Evolutionary conservation across 2,113 vertebrate genomes (phyloP).

Genomic region (Cavia aperea): DNA sequence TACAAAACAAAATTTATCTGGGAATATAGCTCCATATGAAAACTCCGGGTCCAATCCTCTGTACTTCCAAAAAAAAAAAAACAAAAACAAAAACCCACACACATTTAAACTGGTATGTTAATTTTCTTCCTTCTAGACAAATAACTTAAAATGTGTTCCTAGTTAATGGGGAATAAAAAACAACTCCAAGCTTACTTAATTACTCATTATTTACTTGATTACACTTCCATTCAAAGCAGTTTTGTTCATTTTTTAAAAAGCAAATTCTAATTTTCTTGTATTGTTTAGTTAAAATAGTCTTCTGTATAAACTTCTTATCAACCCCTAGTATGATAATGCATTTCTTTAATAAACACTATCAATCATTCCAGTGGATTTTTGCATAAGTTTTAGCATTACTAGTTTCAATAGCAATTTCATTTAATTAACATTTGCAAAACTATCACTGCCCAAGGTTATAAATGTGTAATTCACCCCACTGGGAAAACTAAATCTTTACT

Average conservation of each 20-base stretch:
- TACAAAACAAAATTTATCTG: background rate
- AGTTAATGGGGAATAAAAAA: background rate
- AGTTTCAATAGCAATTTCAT: constrained; percentile 26
- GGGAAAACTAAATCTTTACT: constrained; percentile 26
- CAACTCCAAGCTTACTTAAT: background rate
- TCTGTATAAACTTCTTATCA: background rate
- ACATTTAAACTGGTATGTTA: background rate
- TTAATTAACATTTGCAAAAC: constrained; percentile 31
- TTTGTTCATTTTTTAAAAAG: constrained; percentile 39
- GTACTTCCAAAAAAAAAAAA: background rate
- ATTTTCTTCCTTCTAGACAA: background rate
- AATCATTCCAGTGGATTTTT: background rate
- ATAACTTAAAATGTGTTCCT: background rate
- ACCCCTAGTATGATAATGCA: background rate
- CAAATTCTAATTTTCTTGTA: constrained; percentile 40
- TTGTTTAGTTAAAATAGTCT: constrained; percentile 38
- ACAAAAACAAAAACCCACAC: too few relatives aligned
- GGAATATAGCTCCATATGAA: background rate
- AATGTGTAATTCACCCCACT: background rate
- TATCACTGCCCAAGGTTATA: background rate
- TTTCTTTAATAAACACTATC: constrained; percentile 24
- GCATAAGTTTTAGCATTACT: background rate
- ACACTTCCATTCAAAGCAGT: background rate
- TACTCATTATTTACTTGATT: constrained; percentile 3
- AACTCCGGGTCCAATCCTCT: too few relatives aligned